Evolutionary conservation across 2,888 invertebrate genomes (phyloP), one percentile per base, ranked within the genome.

Genomic region (Dolichopus griseipennis): DNA sequence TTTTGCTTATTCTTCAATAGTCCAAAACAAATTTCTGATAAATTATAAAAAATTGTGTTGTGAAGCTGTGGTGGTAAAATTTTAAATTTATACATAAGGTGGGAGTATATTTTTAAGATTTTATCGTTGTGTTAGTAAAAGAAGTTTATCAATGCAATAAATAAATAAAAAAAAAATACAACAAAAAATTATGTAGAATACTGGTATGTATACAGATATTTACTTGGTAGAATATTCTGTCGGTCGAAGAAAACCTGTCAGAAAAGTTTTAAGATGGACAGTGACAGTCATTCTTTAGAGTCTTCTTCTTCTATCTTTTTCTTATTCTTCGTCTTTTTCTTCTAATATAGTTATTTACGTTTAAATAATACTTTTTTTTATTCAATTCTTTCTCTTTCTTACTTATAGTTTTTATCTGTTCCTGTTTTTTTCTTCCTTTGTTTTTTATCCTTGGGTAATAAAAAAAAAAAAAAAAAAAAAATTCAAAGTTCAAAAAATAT

Each of bases 191-290:
- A 27, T 27, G 5, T 27, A 27, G 27, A 27, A 27, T 27, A 27
- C 27, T 27, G 27, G 27, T n/a, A n/a, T n/a, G 27, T 27, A 27
- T 27, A 27, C 20, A 21, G 63, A 63, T 63, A 63, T 63, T 63
- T 63, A 63, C 63, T 10, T 27, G 63, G 5, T 4, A 27, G 5
- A 27, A 18, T 52, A 27, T 21, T 61, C 3, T 27, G 27, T 27
- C 22, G 27, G 63, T 63, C 63, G 43, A 22, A 27, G 65, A 41
- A 66, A 27, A 41, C 33, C 62, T 74, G 76, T 73, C 74, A 75
- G 74, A 73, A 76, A 77, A 77, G 76, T 77, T 78, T 78, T 27
- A 21, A 63, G 63, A 63, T 33, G 63, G 63, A 63, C 63, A 63
- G 63, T 63, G 63, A 63, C 63, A 63, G 63, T 63, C 63, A 63